Base-by-base conservation (phyloP, 2,113 vertebrate species). In the Neolamprologus longior region DNA sequence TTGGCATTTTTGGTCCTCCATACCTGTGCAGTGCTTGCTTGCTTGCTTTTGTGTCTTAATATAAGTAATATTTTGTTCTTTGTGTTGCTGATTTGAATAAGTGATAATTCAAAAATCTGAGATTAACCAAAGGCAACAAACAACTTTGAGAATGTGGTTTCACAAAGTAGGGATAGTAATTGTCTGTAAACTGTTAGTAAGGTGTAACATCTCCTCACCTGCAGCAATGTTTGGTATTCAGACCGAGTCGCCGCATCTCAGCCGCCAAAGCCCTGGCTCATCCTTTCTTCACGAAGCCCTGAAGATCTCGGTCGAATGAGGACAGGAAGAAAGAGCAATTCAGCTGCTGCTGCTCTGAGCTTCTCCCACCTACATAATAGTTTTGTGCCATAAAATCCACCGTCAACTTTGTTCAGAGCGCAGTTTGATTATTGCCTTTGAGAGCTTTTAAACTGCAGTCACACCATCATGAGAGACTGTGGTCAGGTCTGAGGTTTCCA, bases 141-240 rank as follows among this genome's bases (percentile, higher is more conserved):
- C n/a, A 76, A 4, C 26, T 37, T 50, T 26, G 1, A 57, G 37
- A 55, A 9, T 76, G 28, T 26, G 73, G 5, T 26, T 21, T 79
- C 40, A 17, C 12, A 37, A 14, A 15, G 54, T 33, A 52, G 40
- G 19, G 15, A 31, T 37, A 24, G 33, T 1, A 42, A 19, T 28
- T 68, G 33, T n/a, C 33, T 71, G 11, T 4, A 14, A 40, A 71
- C 63, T 0, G 2, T 24, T 90, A 33, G 3, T 76, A 28, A 79
- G 17, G 9, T 66, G 53, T 71, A 40, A 42, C 19, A 6, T 90
- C 33, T 78, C 33, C 66, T 87, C 84, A 52, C 66, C 86, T 71
- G 54, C 93, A 97, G 96, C 76, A 96, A 90, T 96, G 93, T 93
- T 81, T 97, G 92, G 26, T 90, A 5, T 97, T 97, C 94, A 96